Percentiles rank a stretch among this genome's conserved stretches.
Evolutionary conservation across 2,113 vertebrate species (phyloP).

Genomic region (Alethe castanea): DNA sequence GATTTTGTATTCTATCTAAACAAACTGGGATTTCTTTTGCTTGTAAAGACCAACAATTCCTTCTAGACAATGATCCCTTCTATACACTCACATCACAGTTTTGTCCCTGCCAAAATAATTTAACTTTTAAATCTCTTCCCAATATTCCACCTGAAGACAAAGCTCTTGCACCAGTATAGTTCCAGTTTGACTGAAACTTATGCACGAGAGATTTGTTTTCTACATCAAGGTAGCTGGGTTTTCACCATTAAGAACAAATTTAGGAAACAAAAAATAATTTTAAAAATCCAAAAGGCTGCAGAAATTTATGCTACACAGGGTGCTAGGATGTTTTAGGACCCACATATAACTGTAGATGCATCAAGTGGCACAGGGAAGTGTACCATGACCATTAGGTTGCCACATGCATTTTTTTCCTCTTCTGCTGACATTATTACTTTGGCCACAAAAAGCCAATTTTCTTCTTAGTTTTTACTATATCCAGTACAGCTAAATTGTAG

Average conservation of each 20-base stretch:
- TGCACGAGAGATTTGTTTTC: accelerated
- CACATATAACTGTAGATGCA: background rate
- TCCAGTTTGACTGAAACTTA: background rate
- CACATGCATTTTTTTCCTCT: background rate
- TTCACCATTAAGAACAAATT: background rate
- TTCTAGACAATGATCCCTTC: background rate
- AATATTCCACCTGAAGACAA: background rate
- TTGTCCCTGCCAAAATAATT: background rate
- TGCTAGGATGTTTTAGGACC: background rate
- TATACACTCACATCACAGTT: background rate
- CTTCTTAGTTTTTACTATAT: background rate
- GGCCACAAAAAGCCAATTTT: background rate
- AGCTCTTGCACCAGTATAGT: background rate
- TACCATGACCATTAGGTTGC: background rate
- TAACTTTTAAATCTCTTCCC: background rate
- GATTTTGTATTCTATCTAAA: background rate
- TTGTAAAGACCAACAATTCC: background rate
- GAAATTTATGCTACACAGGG: background rate
- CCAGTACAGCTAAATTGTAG: background rate
- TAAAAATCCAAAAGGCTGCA: background rate
- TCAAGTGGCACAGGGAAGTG: background rate
- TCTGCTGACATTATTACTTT: background rate
- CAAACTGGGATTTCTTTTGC: background rate
- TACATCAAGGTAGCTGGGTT: background rate
- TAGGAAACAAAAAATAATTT: background rate